A percentile compares a stretch with the other conserved stretches of the same genome.
Evolutionary conservation across 1,140 invertebrate genomes (phyloP).

Genomic region (Diorhabda sublineata): DNA sequence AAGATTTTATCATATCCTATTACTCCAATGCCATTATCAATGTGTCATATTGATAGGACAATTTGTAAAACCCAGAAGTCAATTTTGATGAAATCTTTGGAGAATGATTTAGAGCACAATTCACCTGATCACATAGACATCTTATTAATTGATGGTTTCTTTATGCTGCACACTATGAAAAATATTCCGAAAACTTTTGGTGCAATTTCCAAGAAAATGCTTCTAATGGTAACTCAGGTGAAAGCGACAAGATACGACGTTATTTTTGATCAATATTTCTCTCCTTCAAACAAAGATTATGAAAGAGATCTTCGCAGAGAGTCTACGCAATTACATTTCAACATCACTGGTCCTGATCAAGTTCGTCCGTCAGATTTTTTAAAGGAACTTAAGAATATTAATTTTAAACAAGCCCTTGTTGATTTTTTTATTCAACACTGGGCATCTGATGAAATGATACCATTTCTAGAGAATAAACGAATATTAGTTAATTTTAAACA

Average conservation of each 20-base stretch:
- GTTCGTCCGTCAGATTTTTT: background rate
- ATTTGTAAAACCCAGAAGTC: conserved; percentile 28
- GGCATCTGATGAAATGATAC: too few relatives aligned
- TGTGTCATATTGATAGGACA: conserved; percentile 19
- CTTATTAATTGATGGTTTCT: conserved; percentile 22
- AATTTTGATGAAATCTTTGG: conserved; percentile 32
- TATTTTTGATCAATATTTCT: conserved; percentile 31
- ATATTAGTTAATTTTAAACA: too few relatives aligned
- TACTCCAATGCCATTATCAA: conserved; percentile 17
- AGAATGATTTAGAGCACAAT: conserved; percentile 27
- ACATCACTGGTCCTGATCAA: conserved; percentile 18
- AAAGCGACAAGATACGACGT: conserved; percentile 29
- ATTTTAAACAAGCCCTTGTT: too few relatives aligned
- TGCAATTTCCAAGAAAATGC: conserved; percentile 38
- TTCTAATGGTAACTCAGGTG: conserved; percentile 30
- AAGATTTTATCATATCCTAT: conserved; percentile 22
- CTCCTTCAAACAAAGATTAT: conserved; percentile 33
- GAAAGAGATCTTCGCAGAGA: conserved; percentile 25
- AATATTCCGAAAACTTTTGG: conserved; percentile 38
- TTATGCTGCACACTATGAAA: conserved; percentile 38
- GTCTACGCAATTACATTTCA: background rate
- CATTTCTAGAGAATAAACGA: too few relatives aligned
- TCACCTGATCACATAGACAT: conserved; percentile 29
- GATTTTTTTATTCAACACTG: too few relatives aligned
- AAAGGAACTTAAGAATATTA: too few relatives aligned